Percentiles rank a stretch among this genome's conserved stretches.
Conservation (phyloP, 2,888 invertebrate genomes). For the Drosophila borealis region DNA sequence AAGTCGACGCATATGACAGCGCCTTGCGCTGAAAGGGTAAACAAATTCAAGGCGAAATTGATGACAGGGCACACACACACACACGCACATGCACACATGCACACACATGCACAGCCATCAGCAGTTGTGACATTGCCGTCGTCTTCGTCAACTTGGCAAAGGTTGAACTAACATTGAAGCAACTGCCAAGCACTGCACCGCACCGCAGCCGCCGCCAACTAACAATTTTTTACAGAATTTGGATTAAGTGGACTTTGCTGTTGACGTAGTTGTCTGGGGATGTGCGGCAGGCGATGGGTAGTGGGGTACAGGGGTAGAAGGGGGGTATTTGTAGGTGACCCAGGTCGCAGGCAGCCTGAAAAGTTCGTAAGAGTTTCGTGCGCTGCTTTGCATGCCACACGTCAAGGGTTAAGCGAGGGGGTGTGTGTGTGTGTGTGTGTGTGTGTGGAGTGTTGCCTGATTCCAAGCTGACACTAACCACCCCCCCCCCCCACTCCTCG, state of each 20-base stretch:
- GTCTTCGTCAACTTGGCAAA: constrained; percentile 62
- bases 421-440: not conserved
- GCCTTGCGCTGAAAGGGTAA: constrained; percentile 67
- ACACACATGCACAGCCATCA: constrained; percentile 28
- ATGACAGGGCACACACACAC: constrained; percentile 59
- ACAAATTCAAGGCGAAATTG: constrained; percentile 77
- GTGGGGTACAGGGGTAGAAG: not conserved
- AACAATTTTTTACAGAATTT: constrained; percentile 76
- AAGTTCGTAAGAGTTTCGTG: constrained; percentile 69
- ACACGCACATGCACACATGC: constrained; percentile 24
- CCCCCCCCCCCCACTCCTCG: constrained; percentile 5
- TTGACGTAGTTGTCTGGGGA: constrained; percentile 53
- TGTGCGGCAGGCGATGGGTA: not conserved
- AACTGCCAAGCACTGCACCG: constrained; percentile 17
- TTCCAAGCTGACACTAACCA: constrained; percentile 56
- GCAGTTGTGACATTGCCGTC: constrained; percentile 71
- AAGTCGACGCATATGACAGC: constrained; percentile 58
- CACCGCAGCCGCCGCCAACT: not conserved
- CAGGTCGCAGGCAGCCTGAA: constrained; percentile 38
- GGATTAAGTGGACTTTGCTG: constrained; percentile 80
- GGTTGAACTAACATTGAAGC: constrained; percentile 68
- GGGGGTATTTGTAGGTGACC: constrained; percentile 18
- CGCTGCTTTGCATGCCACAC: constrained; percentile 65
- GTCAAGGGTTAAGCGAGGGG: constrained; percentile 22
- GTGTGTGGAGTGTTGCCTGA: constrained; percentile 10